A percentile compares a stretch with the other conserved stretches of the same genome.
Evolutionary conservation across 2,113 vertebrate species (phyloP).

Genomic region (Ictidomys tridecemlineatus): DNA sequence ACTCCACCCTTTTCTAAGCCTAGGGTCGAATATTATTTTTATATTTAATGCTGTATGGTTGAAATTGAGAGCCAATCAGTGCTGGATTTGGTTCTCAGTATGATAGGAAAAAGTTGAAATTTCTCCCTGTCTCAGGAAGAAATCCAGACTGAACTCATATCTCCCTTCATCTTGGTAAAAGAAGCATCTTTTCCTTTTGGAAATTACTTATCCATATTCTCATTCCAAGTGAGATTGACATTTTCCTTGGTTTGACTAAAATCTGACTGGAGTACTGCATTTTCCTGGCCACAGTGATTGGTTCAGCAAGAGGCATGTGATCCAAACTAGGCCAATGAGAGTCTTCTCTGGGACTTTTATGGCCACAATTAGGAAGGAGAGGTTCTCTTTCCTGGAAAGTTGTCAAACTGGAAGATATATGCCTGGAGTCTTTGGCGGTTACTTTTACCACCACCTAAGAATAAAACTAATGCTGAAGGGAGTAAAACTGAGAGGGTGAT

Average conservation of each 20-base stretch:
- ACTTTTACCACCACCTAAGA: neutral
- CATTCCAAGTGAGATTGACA: neutral
- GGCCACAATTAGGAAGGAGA: neutral
- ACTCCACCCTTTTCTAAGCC: slow-evolving; percentile 15
- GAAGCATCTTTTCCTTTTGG: neutral
- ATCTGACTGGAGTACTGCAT: neutral
- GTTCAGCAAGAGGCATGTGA: neutral
- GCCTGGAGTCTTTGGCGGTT: neutral
- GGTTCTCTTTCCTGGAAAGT: neutral
- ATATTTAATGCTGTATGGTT: neutral
- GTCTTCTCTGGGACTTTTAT: neutral
- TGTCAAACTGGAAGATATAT: neutral
- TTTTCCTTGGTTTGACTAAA: neutral
- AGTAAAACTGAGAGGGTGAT: neutral
- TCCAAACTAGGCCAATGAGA: neutral
- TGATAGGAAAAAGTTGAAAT: neutral
- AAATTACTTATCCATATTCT: neutral
- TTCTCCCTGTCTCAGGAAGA: neutral
- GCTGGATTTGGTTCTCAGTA: neutral
- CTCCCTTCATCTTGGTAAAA: neutral
- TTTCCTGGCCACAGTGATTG: neutral
- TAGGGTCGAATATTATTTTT: slow-evolving; percentile 2
- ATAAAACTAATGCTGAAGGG: neutral
- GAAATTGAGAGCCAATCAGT: slow-evolving; percentile 25
- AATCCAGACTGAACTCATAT: neutral